phyloP scores from a whole-genome alignment of 2,797 vertebrate species.

The Streptopelia turtur region DNA sequence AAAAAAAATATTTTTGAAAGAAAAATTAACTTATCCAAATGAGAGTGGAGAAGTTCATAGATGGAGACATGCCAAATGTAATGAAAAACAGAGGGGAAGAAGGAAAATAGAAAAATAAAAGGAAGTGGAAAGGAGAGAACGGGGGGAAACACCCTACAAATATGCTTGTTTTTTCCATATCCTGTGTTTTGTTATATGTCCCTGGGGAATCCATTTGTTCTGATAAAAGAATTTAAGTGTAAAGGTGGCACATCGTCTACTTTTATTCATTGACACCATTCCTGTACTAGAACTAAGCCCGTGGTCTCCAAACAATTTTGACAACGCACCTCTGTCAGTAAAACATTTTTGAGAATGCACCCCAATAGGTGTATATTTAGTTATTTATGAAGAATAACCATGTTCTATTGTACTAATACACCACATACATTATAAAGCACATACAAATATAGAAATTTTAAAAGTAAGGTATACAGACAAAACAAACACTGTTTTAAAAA shows the following conservation, averaged over 20 bases:
- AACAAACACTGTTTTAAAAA: not conserved
- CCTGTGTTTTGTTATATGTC: not conserved
- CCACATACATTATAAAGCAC: not conserved
- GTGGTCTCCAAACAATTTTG: not conserved
- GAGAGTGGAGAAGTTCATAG: not conserved
- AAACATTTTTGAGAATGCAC: not conserved
- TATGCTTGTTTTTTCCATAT: not conserved
- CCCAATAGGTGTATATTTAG: not conserved
- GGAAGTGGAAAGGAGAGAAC: not conserved
- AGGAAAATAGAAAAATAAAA: not conserved
- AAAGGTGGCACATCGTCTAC: not conserved
- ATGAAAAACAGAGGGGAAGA: not conserved
- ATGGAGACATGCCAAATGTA: not conserved
- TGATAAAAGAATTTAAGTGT: not conserved
- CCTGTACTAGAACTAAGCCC: not conserved
- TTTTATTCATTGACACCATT: not conserved
- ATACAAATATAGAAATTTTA: not conserved
- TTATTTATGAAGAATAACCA: not conserved
- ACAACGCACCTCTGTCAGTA: not conserved
- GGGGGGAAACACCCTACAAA: not conserved
- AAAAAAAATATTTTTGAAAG: not conserved
- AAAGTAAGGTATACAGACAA: not conserved
- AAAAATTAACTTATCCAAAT: not conserved
- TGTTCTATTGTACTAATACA: not conserved
- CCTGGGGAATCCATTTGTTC: not conserved